Evolutionary conservation across 1,140 invertebrate genomes (phyloP).

Genomic region (Steinernema feltiae): DNA sequence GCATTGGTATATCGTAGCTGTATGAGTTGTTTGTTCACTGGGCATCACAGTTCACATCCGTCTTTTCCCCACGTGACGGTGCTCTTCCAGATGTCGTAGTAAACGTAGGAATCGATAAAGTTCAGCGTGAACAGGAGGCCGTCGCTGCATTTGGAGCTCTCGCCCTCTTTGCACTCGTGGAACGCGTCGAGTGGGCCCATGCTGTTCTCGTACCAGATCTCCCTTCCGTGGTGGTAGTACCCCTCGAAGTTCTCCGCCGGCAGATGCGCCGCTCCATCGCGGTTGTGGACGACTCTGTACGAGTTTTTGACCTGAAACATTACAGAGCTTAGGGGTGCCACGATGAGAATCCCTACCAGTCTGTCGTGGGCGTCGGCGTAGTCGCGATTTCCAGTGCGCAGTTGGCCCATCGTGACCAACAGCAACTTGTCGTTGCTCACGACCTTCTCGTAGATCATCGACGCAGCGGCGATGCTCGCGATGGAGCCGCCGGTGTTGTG

Average conservation of each 20-base stretch:
- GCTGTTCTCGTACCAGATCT: conserved; percentile 28
- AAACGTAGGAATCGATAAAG: background rate
- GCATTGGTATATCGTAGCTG: too few relatives aligned
- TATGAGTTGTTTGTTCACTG: too few relatives aligned
- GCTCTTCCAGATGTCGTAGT: background rate
- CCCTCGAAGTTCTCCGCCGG: conserved; percentile 25
- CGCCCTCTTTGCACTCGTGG: background rate
- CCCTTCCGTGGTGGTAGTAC: conserved; percentile 26
- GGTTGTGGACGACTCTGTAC: conserved; percentile 23
- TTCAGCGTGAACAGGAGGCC: background rate
- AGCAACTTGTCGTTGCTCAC: conserved; percentile 7
- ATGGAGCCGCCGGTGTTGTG: conserved; percentile 34
- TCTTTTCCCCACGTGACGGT: background rate
- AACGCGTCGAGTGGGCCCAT: conserved; percentile 13
- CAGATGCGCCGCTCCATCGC: conserved; percentile 24
- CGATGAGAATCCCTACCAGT: background rate
- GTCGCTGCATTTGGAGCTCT: background rate
- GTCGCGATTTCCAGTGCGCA: conserved; percentile 24
- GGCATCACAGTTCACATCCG: background rate
- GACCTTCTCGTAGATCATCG: conserved; percentile 24
- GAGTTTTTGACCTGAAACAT: conserved; percentile 15
- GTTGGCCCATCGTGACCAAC: conserved; percentile 34
- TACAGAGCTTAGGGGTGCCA: background rate
- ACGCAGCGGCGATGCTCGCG: conserved; percentile 21
- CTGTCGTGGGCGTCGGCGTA: conserved; percentile 30